Percentiles rank a stretch among this genome's conserved stretches.
These are phyloP conservation scores for Arenaria interpres DNA, from an alignment of 2,113 vertebrate species.

Conservation along the genomic window DNA sequence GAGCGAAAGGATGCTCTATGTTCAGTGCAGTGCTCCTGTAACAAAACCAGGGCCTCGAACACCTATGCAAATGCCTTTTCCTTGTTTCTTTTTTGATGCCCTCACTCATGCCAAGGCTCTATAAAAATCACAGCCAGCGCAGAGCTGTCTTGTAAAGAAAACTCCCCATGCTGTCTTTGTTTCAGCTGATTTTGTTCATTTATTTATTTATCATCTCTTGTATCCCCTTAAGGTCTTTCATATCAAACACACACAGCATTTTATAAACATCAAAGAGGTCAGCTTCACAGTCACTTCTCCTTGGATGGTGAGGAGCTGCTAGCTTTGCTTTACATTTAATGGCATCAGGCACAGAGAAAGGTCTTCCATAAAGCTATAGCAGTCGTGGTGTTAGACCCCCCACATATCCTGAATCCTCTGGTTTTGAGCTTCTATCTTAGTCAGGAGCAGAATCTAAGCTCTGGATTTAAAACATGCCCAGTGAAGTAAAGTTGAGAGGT, in stretches of 20 bases:
- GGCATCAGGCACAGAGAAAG: not conserved
- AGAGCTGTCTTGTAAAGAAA: not conserved
- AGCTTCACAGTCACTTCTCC: not conserved
- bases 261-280: not conserved
- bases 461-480: not conserved
- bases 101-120: not conserved
- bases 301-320: fast-evolving
- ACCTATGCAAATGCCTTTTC: not conserved
- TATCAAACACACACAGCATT: not conserved
- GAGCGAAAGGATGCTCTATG: not conserved
- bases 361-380: not conserved
- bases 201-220: not conserved
- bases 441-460: not conserved
- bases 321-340: not conserved
- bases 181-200: not conserved
- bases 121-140: not conserved
- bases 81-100: not conserved
- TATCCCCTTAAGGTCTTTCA: not conserved
- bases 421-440: not conserved
- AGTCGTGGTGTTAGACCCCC: not conserved
- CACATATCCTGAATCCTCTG: not conserved
- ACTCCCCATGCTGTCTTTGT: not conserved
- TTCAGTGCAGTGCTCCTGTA: not conserved
- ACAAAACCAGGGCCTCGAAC: not conserved
- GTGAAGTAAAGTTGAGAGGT: not conserved